Evolutionary conservation across 2,888 invertebrate species (phyloP), one percentile per base, ranked within the genome.

Genomic region (Sericinus montela): DNA sequence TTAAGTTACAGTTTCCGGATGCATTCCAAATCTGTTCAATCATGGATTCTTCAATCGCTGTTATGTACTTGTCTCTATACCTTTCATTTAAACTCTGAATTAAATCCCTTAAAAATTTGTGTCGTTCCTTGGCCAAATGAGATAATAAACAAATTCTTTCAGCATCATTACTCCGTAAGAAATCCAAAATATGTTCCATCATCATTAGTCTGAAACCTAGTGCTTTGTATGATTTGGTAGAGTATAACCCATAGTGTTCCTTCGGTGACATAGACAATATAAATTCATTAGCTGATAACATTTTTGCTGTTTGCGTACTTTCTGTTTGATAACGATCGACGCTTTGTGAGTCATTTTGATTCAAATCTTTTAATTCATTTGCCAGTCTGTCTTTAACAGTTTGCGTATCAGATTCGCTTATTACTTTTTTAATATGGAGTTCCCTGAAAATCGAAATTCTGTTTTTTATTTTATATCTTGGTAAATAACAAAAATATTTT

Each of bases 131-230:
- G 14, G 11, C 0, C 14, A 38, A 10, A 11, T n/a, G 1, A 15
- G 7, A 11, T 16, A 37, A 44, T 13, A 16, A 11, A 14, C 28
- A 35, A 1, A 28, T 14, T 44, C 15, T 29, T 5, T 13, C 16
- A n/a, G 28, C 13, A 28, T 44, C 34, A 15, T 38, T 14, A 6
- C 19, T 35, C 19, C 44, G 19, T 14, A 49, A 14, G 14, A 49
- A 44, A 14, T 28, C 28, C 14, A 49, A 19, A 25, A 49, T 40
- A 13, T 39, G 10, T 5, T 49, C 44, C 10, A 49, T 8, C 34
- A 49, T 29, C 13, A 35, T 39, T 0, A 44, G 35, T 29, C 39
- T 44, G n/a, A 23, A 34, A 29, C 38, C 44, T 11, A 49, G 35
- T 1, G 10, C 13, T 28, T 11, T 16, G 11, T 29, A 49, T 5